These are phyloP conservation scores for Lasiommata megera DNA, from an alignment of 2,888 invertebrate genomes.

Conservation along the genomic window DNA sequence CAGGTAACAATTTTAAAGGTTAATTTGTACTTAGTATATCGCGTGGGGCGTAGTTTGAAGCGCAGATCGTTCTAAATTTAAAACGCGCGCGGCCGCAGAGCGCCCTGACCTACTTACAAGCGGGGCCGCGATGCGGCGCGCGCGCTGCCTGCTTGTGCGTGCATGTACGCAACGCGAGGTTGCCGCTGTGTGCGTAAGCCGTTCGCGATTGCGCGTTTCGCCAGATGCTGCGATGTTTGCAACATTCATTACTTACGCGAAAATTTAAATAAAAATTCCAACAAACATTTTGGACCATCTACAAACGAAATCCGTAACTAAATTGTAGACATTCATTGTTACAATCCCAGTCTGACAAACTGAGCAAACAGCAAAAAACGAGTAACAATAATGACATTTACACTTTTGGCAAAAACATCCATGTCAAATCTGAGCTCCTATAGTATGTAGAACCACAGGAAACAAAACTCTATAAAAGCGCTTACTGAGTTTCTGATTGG, in stretches of 20 bases:
- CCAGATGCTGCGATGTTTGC: conserved; percentile 74
- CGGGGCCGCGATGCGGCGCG: conserved; percentile 80
- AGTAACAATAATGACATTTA: too few relatives aligned
- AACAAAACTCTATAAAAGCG: too few relatives aligned
- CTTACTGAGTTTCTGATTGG: too few relatives aligned
- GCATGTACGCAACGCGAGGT: conserved; percentile 49
- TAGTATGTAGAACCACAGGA: too few relatives aligned
- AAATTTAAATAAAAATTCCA: conserved; percentile 42
- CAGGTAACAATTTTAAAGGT: conserved; percentile 38
- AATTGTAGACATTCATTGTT: too few relatives aligned
- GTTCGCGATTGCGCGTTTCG: conserved; percentile 74
- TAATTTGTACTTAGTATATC: conserved; percentile 65
- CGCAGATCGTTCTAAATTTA: conserved; percentile 80
- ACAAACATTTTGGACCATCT: conserved; percentile 10
- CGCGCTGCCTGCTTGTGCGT: conserved; percentile 61
- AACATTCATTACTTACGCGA: conserved; percentile 55
- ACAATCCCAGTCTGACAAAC: too few relatives aligned
- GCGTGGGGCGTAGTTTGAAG: conserved; percentile 73
- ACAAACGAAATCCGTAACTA: neutral
- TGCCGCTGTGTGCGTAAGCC: conserved; percentile 65
- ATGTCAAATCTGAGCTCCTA: too few relatives aligned
- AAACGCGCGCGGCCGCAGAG: conserved; percentile 78
- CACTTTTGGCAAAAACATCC: too few relatives aligned
- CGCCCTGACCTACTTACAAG: conserved; percentile 80
- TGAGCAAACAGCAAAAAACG: too few relatives aligned